Evolutionary conservation across 1,140 invertebrate genomes (phyloP).

Genomic region (Panagrolaimus sp.): DNA sequence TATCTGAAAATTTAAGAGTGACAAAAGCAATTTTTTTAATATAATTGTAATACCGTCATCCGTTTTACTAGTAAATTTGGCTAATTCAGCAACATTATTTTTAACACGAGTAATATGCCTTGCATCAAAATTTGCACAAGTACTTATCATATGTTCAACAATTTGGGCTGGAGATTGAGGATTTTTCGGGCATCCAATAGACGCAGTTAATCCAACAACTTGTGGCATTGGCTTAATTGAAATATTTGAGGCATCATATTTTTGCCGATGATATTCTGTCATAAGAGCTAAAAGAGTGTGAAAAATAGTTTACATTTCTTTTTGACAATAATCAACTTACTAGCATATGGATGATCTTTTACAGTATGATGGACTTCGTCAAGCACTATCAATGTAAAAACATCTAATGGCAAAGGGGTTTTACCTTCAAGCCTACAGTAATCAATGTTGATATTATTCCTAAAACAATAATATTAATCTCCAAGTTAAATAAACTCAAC

Average conservation of each 20-base stretch:
- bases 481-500: background rate
- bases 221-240: slow-evolving; percentile 1
- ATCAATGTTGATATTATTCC: background rate
- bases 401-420: background rate
- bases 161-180: background rate
- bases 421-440: background rate
- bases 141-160: background rate
- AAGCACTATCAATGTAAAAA: slow-evolving; percentile 18
- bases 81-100: too few relatives aligned
- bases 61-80: background rate
- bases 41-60: background rate
- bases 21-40: too few relatives aligned
- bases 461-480: background rate
- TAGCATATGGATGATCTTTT: slow-evolving; percentile 17
- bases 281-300: background rate
- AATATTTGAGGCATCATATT: background rate
- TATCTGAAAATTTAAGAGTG: background rate
- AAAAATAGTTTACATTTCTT: too few relatives aligned
- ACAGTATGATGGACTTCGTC: slow-evolving; percentile 28
- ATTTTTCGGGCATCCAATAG: slow-evolving; percentile 6
- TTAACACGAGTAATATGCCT: background rate
- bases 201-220: slow-evolving; percentile 24
- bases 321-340: too few relatives aligned
- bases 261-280: background rate
- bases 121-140: background rate